A percentile compares a stretch with the other conserved stretches of the same genome.
Evolutionary conservation across 2,113 vertebrate species (phyloP).

Genomic region (Dasypus novemcinctus): DNA sequence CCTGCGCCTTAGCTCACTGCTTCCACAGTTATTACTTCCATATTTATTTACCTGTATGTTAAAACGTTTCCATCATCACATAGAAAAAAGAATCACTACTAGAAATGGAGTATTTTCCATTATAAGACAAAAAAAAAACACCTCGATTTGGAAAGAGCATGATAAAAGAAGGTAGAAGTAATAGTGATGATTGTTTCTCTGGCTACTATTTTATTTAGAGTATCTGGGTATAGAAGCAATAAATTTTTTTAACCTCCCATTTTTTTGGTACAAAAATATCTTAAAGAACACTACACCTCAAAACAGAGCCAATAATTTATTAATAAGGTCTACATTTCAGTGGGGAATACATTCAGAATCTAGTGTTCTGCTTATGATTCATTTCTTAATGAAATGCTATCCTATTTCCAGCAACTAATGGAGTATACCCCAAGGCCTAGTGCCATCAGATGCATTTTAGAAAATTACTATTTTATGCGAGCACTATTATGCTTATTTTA

Average conservation of each 20-base stretch:
- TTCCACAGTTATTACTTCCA: not conserved
- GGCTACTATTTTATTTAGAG: not conserved
- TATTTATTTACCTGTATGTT: not conserved
- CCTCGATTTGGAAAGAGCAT: not conserved
- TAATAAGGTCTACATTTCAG: not conserved
- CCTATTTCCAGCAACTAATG: conserved; percentile 3
- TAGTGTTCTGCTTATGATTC: not conserved
- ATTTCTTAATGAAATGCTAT: conserved; percentile 55
- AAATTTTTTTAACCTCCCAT: not conserved
- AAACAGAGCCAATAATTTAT: not conserved
- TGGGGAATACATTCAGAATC: not conserved
- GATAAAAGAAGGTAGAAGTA: not conserved
- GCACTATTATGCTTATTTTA: conserved; percentile 3
- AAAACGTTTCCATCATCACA: not conserved
- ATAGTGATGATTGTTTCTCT: not conserved
- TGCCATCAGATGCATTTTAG: conserved; percentile 50
- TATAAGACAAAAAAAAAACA: not conserved
- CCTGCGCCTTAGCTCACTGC: not conserved
- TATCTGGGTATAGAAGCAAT: not conserved
- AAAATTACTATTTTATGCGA: conserved; percentile 54
- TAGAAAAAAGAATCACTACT: not conserved
- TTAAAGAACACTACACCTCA: not conserved
- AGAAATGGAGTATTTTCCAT: not conserved
- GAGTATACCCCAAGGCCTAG: not conserved
- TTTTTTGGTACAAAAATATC: not conserved